These are phyloP conservation scores for Takifugu flavidus DNA, from an alignment of 2,113 vertebrate genomes.

Conservation along the genomic window DNA sequence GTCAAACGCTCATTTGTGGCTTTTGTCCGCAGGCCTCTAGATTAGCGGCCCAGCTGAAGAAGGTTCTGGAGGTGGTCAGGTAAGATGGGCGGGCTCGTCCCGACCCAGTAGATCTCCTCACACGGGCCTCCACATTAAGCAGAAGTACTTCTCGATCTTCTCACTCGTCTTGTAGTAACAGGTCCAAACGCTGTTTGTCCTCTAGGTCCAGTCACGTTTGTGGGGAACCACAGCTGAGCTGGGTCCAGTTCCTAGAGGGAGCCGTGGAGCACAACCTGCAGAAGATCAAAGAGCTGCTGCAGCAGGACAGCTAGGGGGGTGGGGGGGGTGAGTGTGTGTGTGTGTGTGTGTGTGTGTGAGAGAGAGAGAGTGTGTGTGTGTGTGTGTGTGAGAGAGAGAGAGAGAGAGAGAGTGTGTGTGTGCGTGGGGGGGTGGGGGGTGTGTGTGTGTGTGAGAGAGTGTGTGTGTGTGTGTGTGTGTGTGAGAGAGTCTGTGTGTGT, in stretches of 20 bases:
- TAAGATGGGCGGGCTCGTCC: constrained; percentile 54
- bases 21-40: constrained; percentile 79
- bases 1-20: neutral
- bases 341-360: too few relatives aligned
- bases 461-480: neutral
- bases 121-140: neutral
- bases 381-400: neutral
- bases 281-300: constrained; percentile 81
- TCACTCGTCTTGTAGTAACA: neutral
- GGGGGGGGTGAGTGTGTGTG: constrained; percentile 7
- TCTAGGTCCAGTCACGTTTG: constrained; percentile 86
- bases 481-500: too few relatives aligned
- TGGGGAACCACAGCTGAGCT: constrained; percentile 81
- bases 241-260: constrained; percentile 85
- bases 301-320: constrained; percentile 52
- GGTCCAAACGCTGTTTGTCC: neutral
- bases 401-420: constrained; percentile 1
- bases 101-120: neutral
- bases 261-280: constrained; percentile 88
- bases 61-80: constrained; percentile 85
- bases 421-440: neutral
- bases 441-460: neutral
- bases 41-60: constrained; percentile 82
- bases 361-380: neutral
- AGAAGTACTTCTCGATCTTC: too few relatives aligned